A percentile compares a stretch with the other conserved stretches of the same genome.
Evolutionary conservation across 1,140 invertebrate species (phyloP).

Genomic region (honey bee (Apis mellifera)): DNA sequence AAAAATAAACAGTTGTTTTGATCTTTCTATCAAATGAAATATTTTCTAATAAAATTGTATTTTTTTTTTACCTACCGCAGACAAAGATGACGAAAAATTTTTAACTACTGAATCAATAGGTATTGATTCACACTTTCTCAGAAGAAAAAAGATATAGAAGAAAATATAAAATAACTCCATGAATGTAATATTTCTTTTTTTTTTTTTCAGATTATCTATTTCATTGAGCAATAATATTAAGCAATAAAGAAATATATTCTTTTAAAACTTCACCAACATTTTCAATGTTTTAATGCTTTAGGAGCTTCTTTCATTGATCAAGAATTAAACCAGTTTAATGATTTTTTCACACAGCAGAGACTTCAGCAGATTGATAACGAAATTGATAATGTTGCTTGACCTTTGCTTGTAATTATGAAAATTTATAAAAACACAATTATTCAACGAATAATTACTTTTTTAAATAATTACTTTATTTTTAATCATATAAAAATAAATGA

Average conservation of each 20-base stretch:
- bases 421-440: background rate
- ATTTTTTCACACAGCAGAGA: background rate
- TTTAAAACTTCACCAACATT: background rate
- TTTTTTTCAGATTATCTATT: background rate
- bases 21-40: background rate
- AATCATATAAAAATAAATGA: background rate
- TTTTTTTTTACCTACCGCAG: constrained; percentile 7
- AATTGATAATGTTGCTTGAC: background rate
- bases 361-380: constrained; percentile 10
- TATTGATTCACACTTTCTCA: constrained; percentile 1
- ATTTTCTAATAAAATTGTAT: background rate
- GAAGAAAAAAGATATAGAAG: background rate
- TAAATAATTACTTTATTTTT: background rate
- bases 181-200: background rate
- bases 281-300: background rate
- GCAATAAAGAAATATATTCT: background rate
- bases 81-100: background rate
- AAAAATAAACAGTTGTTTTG: too few relatives aligned
- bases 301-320: background rate
- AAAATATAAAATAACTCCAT: background rate
- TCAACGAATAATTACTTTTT: background rate
- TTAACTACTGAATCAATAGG: background rate
- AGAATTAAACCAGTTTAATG: background rate
- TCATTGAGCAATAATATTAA: background rate
- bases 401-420: background rate